Conservation (phyloP, 2,797 vertebrate genomes). For the Heterohyrax brucei region DNA sequence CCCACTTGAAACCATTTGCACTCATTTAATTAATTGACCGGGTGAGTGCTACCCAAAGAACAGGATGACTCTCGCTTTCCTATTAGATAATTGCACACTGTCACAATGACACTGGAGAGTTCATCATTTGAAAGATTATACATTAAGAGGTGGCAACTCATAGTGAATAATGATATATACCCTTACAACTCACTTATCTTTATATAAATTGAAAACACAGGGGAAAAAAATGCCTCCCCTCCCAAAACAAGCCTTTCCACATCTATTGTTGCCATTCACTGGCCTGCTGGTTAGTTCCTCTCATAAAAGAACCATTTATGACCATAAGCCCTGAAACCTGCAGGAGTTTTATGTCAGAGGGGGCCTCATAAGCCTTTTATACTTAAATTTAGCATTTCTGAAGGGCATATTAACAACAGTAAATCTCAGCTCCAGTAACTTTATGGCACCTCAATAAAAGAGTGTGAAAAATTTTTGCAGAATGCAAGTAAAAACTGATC, state of each 20-base stretch:
- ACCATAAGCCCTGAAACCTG: constrained; percentile 52
- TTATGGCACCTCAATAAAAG: constrained; percentile 69
- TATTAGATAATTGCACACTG: constrained; percentile 79
- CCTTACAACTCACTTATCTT: constrained; percentile 81
- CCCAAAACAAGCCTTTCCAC: neutral
- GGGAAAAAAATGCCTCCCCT: neutral
- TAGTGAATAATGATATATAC: constrained; percentile 74
- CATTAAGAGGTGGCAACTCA: constrained; percentile 63
- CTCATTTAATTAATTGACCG: constrained; percentile 89
- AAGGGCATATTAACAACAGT: constrained; percentile 83
- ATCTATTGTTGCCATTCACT: constrained; percentile 20
- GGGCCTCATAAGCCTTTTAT: constrained; percentile 73
- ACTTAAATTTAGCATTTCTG: constrained; percentile 77
- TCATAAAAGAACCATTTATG: constrained; percentile 79
- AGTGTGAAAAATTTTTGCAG: constrained; percentile 73
- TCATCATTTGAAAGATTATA: constrained; percentile 55
- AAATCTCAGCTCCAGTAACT: constrained; percentile 56
- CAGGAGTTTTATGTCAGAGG: constrained; percentile 69
- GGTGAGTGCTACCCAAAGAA: constrained; percentile 78
- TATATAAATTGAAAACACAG: constrained; percentile 77
- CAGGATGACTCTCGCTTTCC: constrained; percentile 75
- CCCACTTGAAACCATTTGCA: constrained; percentile 73
- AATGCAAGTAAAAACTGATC: constrained; percentile 81
- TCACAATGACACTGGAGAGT: constrained; percentile 77
- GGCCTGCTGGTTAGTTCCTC: constrained; percentile 46